Percentiles rank a stretch among this genome's conserved stretches.
Evolutionary conservation across 30 jellyfish, hydroid and myxozoan species (phyloP).

Genomic region (Aurelia sp.): DNA sequence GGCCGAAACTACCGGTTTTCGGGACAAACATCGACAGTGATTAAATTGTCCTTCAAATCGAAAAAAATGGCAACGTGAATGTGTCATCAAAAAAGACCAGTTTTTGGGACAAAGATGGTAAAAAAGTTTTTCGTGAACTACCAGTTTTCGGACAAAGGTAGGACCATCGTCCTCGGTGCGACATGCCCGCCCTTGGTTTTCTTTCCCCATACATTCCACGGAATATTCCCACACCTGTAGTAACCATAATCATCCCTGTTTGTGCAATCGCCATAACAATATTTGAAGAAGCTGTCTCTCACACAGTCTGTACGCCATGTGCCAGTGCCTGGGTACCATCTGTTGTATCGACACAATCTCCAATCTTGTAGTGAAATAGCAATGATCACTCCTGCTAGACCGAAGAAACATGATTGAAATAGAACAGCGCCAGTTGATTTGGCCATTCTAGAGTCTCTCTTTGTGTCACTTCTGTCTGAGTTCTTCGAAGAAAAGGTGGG

Average conservation of each 20-base stretch:
- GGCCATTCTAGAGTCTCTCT: not conserved
- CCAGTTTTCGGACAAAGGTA: too few relatives aligned
- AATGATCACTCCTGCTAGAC: not conserved
- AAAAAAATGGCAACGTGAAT: too few relatives aligned
- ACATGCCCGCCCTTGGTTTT: too few relatives aligned
- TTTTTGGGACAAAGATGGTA: too few relatives aligned
- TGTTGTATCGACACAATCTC: not conserved
- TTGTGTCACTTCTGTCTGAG: too few relatives aligned
- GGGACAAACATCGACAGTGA: too few relatives aligned
- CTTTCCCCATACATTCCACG: conserved; percentile 3
- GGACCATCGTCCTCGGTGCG: too few relatives aligned
- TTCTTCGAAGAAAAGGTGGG: too few relatives aligned
- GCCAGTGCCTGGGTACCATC: not conserved
- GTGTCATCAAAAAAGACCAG: too few relatives aligned
- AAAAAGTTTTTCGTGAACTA: too few relatives aligned
- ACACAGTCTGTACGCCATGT: not conserved
- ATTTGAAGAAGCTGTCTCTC: not conserved
- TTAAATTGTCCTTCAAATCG: too few relatives aligned
- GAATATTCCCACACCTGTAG: not conserved
- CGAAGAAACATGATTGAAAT: not conserved
- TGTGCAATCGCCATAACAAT: not conserved
- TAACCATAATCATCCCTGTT: not conserved
- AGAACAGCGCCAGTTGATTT: not conserved
- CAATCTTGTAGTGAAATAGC: not conserved
- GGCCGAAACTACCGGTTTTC: too few relatives aligned